Percentiles rank a stretch among this genome's conserved stretches.
These are phyloP conservation scores for Dissostichus mawsoni DNA, from an alignment of 2,113 vertebrate species.

Conservation along the genomic window DNA sequence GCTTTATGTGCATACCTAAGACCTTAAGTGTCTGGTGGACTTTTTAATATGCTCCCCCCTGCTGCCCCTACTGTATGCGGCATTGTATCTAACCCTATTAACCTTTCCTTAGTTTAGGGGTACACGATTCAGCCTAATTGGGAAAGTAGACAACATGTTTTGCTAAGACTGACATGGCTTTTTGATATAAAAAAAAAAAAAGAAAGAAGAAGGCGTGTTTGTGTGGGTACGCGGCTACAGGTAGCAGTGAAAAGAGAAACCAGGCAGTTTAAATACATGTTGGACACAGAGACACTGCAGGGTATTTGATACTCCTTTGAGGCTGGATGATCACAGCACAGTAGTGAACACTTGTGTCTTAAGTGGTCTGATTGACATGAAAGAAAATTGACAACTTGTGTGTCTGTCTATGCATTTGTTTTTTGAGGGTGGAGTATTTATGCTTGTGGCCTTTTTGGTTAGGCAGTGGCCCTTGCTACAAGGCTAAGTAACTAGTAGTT, in stretches of 20 bases:
- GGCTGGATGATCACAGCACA: no score
- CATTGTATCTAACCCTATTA: background rate
- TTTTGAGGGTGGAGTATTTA: no score
- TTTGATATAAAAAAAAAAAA: background rate
- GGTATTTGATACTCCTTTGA: background rate
- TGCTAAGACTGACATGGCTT: background rate
- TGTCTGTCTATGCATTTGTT: no score
- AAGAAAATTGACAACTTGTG: no score
- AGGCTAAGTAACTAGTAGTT: no score
- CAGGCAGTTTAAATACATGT: background rate
- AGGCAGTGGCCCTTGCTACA: no score
- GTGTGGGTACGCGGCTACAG: slow-evolving; percentile 7
- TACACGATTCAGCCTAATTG: slow-evolving; percentile 1
- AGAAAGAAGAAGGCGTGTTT: background rate
- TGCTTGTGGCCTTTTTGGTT: no score
- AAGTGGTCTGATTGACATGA: no score
- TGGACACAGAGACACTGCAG: background rate
- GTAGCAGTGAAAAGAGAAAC: background rate
- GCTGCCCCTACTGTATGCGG: background rate
- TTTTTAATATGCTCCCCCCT: background rate
- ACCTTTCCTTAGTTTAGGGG: background rate
- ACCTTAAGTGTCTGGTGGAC: background rate
- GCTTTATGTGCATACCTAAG: background rate
- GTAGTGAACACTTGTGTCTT: no score
- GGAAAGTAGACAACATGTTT: background rate